A percentile compares a stretch with the other conserved stretches of the same genome.
These are phyloP conservation scores for Cassiopea andromeda DNA, from an alignment of 30 jellyfish, hydroid and myxozoan species.

Conservation along the genomic window DNA sequence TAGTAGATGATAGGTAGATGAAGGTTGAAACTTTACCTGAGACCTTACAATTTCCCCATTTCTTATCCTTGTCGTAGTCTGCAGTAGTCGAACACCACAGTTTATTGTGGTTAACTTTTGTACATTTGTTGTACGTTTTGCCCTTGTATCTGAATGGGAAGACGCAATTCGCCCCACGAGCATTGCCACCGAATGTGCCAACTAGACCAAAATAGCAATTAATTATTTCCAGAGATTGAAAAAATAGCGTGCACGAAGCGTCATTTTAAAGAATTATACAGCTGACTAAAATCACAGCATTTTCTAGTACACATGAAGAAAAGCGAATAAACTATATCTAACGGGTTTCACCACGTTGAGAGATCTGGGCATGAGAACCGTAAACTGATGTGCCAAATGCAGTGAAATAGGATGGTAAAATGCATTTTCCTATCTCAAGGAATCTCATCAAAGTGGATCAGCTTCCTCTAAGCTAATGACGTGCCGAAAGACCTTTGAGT, in stretches of 20 bases:
- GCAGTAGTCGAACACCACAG: constrained; percentile 86
- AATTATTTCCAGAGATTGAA: background rate
- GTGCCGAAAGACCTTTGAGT: no score
- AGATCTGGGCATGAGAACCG: no score
- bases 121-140: constrained; percentile 67
- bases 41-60: constrained; percentile 77
- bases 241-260: background rate
- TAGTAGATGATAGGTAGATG: background rate
- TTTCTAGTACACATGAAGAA: no score
- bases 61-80: constrained; percentile 72
- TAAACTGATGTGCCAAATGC: no score
- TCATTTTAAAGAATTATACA: background rate
- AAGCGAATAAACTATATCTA: no score
- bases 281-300: no score
- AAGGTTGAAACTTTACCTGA: constrained; percentile 32
- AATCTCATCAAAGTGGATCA: no score
- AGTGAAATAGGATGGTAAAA: no score
- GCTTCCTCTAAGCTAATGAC: no score
- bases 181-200: constrained; percentile 53
- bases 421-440: no score
- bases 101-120: constrained; percentile 26
- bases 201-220: background rate
- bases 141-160: constrained; percentile 85
- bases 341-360: no score
- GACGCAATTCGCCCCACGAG: constrained; percentile 80